Base-by-base conservation (phyloP, 1,140 invertebrate species). In the Leptinotarsa defecta region DNA sequence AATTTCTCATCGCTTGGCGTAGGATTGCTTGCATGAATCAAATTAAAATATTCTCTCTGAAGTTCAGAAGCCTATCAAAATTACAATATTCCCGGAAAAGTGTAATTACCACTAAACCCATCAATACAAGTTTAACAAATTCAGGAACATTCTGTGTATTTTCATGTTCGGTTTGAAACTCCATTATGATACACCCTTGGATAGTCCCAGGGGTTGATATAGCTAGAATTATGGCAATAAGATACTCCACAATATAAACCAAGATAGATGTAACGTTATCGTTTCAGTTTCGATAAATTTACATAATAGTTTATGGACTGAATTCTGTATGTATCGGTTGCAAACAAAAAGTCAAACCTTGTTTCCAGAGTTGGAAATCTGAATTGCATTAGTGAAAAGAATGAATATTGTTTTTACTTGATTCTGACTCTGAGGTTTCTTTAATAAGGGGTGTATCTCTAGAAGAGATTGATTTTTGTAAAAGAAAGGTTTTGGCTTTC, bases 31-130 rank as follows among this genome's bases (percentile, higher is more conserved):
- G 34, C 34, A 11, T 43, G 34, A 43, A 43, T 43, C 3, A 43
- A 43, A 43, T 11, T 43, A 43, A 43, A 43, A 43, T 43, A 43
- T 43, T 43, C 34, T 43, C 34, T 43, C 8, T 43, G 52, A 15
- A 57, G 52, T 57, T 57, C 52, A n/a, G n/a, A 57, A n/a, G 15
- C 52, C n/a, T 13, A 57, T 57, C 52, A 57, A 57, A 57, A 57
- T 57, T 57, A 57, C 17, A 57, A 15, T 3, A 57, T n/a, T 17
- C 6, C 52, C 17, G 17, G 52, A 4, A 57, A 19, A 19, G 52
- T 57, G 52, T 57, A 57, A 57, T 57, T 57, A 57, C 6, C 52
- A 57, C 15, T 57, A 57, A 57, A 57, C 3, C 52, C 17, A 57
- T 57, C 52, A 57, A 19, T 57, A 57, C 17, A 57, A 57, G 52